These are phyloP conservation scores for Symphodus melops DNA, from an alignment of 2,113 vertebrate species.

Conservation along the genomic window DNA sequence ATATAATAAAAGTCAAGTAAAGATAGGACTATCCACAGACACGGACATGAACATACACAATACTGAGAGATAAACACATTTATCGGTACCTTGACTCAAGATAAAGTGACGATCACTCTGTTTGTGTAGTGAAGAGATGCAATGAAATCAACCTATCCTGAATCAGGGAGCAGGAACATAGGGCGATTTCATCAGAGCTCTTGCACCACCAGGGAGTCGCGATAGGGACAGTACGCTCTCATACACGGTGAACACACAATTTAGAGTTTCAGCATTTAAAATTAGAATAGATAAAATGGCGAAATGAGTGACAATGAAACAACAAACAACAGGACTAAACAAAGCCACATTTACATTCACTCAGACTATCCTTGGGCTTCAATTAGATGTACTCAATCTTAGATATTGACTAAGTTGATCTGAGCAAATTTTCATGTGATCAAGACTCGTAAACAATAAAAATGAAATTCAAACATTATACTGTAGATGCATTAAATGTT, in stretches of 20 bases:
- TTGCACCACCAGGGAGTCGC: constrained; percentile 67
- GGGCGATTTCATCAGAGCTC: constrained; percentile 88
- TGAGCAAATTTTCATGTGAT: too few species aligned
- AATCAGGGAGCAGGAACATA: constrained; percentile 81
- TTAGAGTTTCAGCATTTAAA: too few species aligned
- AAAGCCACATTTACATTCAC: too few species aligned
- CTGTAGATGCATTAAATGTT: background rate
- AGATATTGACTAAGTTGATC: too few species aligned
- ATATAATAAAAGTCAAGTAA: background rate
- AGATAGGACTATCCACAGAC: background rate
- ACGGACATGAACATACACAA: background rate
- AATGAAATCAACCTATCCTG: constrained; percentile 93
- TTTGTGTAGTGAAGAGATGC: constrained; percentile 75
- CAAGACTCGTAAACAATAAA: too few species aligned
- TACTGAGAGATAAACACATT: background rate
- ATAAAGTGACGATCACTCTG: constrained; percentile 3
- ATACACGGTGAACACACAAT: too few species aligned
- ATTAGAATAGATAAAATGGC: too few species aligned
- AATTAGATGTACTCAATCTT: too few species aligned
- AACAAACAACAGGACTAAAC: too few species aligned
- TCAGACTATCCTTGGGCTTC: too few species aligned
- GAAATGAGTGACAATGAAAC: too few species aligned
- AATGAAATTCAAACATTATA: background rate
- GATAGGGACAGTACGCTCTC: background rate
- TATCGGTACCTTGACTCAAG: background rate